Evolutionary conservation across 2,113 vertebrate genomes (phyloP).

Genomic region (Oncorhynchus kisutch): DNA sequence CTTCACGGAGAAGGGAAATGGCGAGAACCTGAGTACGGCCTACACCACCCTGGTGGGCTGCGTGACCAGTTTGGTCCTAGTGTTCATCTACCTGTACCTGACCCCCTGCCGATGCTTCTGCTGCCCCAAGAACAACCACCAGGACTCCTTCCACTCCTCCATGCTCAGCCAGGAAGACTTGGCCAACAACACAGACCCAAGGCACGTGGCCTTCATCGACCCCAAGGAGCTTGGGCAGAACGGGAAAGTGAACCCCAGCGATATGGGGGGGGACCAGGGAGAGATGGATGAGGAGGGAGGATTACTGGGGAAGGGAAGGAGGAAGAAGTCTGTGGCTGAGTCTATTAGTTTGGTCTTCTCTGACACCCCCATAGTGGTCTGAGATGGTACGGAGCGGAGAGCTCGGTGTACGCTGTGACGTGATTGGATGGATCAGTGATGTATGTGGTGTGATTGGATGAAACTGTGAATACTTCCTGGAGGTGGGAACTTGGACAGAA

Average conservation of each 20-base stretch:
- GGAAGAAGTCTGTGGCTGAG: slow-evolving; percentile 92
- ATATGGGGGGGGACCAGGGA: slow-evolving; percentile 59
- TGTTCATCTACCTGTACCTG: slow-evolving; percentile 94
- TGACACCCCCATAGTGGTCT: slow-evolving; percentile 96
- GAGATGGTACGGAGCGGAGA: slow-evolving; percentile 40
- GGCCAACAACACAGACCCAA: slow-evolving; percentile 70
- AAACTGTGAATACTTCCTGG: slow-evolving; percentile 41
- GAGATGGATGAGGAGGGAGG: slow-evolving; percentile 63
- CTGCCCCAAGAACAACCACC: slow-evolving; percentile 79
- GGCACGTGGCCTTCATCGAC: slow-evolving; percentile 83
- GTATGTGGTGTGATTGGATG: slow-evolving; percentile 37
- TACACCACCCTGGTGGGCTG: slow-evolving; percentile 97
- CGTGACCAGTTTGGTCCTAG: slow-evolving; percentile 91
- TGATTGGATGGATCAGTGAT: slow-evolving; percentile 33
- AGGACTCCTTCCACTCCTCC: slow-evolving; percentile 93
- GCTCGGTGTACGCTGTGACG: slow-evolving; percentile 4
- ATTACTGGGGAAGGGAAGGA: slow-evolving; percentile 75
- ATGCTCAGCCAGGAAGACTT: slow-evolving; percentile 88
- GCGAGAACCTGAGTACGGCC: slow-evolving; percentile 90
- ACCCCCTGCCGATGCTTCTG: slow-evolving; percentile 93
- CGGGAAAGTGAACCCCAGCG: slow-evolving; percentile 80
- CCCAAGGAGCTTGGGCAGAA: slow-evolving; percentile 83
- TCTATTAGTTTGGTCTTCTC: slow-evolving; percentile 97
- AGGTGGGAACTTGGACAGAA: slow-evolving; percentile 12
- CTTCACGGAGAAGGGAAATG: slow-evolving; percentile 79